These are phyloP conservation scores for Ichneumoninae sp. DNA, from an alignment of 2,888 invertebrate species.

Conservation along the genomic window DNA sequence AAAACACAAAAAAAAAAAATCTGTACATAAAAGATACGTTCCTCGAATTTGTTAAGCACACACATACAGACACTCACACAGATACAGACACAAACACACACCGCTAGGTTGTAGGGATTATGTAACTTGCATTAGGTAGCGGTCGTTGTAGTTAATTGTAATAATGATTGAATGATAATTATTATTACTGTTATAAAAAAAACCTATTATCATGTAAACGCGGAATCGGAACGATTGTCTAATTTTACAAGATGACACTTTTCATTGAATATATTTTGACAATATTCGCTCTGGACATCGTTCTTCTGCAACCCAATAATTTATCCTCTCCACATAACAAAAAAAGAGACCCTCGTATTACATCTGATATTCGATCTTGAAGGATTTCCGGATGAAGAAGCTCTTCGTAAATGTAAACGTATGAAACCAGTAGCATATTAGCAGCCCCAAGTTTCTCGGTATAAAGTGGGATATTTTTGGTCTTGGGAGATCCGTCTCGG, in stretches of 20 bases:
- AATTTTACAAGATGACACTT: slow-evolving; percentile 80
- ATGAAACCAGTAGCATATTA: not conserved
- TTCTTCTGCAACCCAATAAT: slow-evolving; percentile 54
- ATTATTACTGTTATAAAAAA: slow-evolving; percentile 72
- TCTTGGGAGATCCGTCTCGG: not conserved
- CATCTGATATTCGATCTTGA: not conserved
- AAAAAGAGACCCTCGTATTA: not conserved
- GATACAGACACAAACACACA: slow-evolving; percentile 63
- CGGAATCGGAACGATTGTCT: slow-evolving; percentile 78
- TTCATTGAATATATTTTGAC: slow-evolving; percentile 82
- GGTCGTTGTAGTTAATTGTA: slow-evolving; percentile 77
- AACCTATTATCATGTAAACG: slow-evolving; percentile 75
- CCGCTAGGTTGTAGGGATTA: slow-evolving; percentile 78
- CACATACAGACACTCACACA: slow-evolving; percentile 42
- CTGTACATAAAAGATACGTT: slow-evolving; percentile 78
- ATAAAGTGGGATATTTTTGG: slow-evolving; percentile 40
- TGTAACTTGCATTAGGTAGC: slow-evolving; percentile 80
- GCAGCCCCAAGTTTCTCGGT: slow-evolving; percentile 28
- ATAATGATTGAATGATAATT: slow-evolving; percentile 73
- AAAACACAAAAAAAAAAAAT: slow-evolving; percentile 17
- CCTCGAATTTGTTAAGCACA: slow-evolving; percentile 73
- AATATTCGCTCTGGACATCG: slow-evolving; percentile 72
- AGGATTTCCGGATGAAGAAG: slow-evolving; percentile 14
- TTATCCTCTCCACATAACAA: slow-evolving; percentile 27
- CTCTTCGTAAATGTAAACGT: not conserved